Evolutionary conservation across 2,113 vertebrate genomes (phyloP).

Genomic region (Chionodraco myersi): DNA sequence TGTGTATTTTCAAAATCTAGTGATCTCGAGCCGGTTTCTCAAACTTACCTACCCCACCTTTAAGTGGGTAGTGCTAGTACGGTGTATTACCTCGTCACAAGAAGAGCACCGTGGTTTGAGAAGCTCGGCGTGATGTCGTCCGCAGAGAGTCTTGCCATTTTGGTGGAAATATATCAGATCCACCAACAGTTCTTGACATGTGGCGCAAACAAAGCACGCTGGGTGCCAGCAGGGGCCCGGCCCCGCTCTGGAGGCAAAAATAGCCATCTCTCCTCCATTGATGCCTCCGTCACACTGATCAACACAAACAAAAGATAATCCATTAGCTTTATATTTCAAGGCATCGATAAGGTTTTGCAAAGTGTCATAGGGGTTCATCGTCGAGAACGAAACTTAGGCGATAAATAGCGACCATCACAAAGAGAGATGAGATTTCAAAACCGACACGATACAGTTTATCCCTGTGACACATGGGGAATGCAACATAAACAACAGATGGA

Average conservation of each 20-base stretch:
- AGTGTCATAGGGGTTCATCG: neutral
- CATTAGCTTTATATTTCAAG: constrained; percentile 18
- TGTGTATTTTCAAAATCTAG: too few relatives aligned
- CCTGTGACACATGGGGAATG: constrained; percentile 34
- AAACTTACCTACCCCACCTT: too few relatives aligned
- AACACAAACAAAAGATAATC: constrained; percentile 48
- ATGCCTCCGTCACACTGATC: constrained; percentile 90
- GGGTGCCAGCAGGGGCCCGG: constrained; percentile 94
- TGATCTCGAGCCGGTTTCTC: too few relatives aligned
- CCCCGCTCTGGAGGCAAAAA: constrained; percentile 94
- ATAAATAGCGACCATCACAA: neutral
- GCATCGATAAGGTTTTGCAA: constrained; percentile 3
- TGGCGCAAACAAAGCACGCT: constrained; percentile 92
- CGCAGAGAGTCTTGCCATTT: constrained; percentile 94
- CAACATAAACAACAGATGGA: constrained; percentile 31
- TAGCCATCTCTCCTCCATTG: constrained; percentile 91
- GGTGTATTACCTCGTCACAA: constrained; percentile 90
- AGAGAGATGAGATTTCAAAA: constrained; percentile 27
- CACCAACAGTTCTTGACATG: constrained; percentile 93
- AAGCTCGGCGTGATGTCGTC: constrained; percentile 94
- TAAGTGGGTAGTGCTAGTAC: neutral
- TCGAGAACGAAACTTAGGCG: neutral
- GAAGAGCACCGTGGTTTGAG: constrained; percentile 96
- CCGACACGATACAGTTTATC: constrained; percentile 4
- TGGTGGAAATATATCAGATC: constrained; percentile 98